Base-by-base conservation (phyloP, 2,113 vertebrate species). In the Motacilla alba region DNA sequence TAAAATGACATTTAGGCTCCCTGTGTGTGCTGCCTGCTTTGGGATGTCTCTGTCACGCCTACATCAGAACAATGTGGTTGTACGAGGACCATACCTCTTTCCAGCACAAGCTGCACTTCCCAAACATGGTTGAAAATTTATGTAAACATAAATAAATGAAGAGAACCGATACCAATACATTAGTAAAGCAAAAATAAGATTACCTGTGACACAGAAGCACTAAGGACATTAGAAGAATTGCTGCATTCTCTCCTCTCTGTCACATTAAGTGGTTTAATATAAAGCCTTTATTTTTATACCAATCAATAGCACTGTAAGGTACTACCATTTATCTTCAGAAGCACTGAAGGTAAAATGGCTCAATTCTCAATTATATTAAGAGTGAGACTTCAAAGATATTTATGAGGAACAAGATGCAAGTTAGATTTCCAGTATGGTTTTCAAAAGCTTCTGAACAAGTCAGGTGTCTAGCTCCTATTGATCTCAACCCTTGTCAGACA, bases 271-370 rank as follows among this genome's bases (percentile, higher is more conserved):
- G 92, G 88, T 95, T 96, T 96, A 94, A 96, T 94, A 88, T 89
- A 95, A 96, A 96, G 92, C 85, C 76, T 95, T 94, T 96, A 95
- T 96, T 96, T 97, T 97, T 95, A 90, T 94, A 92, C 83, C 68
- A 87, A 95, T 97, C 95, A 90, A 97, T 96, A 97, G 75, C 88
- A 86, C 76, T 94, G 82, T 83, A 93, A 88, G 72, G 70, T 88
- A 94, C 69, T 83, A 92, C 78, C 76, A 88, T 94, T 87, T 90
- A 75, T 90, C 91, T 96, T 89, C 94, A 93, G 79, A 92, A 94
- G 76, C 73, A 83, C 64, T 92, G 88, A 88, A 78, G 88, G 93
- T 56, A 83, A 67, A 83, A 49, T 18, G 37, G 84, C 64, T 94
- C 93, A 87, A 78, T 93, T 94, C 88, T 94, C 92, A 88, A 83